Base-by-base conservation (phyloP, 2,113 vertebrate species). In the Talpa occidentalis region DNA sequence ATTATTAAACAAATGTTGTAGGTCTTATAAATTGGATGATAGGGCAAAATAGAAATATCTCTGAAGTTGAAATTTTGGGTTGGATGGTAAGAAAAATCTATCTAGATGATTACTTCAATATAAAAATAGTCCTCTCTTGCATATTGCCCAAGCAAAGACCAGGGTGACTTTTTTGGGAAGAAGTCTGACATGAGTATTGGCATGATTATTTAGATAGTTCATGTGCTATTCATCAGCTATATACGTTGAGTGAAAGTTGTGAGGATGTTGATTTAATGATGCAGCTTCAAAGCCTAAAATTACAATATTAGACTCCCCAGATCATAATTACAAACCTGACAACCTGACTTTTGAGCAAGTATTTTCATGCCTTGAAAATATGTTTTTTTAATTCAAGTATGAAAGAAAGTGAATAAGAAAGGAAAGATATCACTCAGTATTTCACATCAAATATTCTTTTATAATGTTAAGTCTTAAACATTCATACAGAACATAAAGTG, bases 401-500 rank as follows among this genome's bases (percentile, higher is more conserved):
- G 16, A 81, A 88, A 94, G 4, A 73, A 78, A 56, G 30, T 28
- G 64, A 80, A 30, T 87, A 91, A 52, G 28, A 66, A 47, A 78
- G n/a, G 22, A 62, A 72, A 89, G 91, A 64, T 73, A 84, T 62
- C 3, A 69, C 10, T 83, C 8, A 37, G 67, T 92, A 37, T 54
- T 93, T 91, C 4, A 83, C 15, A 11, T 60, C 21, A 76, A 87
- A 64, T 72, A 84, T 7, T 14, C 32, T 93, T 72, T 78, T 42
- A 80, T 67, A 82, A 35, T 92, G 83, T 95, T 90, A 87, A 72
- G 21, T 49, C 8, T 95, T 95, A 88, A 84, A 69, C 2, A 59
- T 88, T 88, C 85, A 91, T 93, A 80, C 94, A 81, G 28, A 59
- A 88, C 35, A 90, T 90, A 94, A 95, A 93, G 87, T 52, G 8